Percentiles rank a stretch among this genome's conserved stretches.
Conservation (phyloP, 2,888 invertebrate species). For the Pollenia labialis region DNA sequence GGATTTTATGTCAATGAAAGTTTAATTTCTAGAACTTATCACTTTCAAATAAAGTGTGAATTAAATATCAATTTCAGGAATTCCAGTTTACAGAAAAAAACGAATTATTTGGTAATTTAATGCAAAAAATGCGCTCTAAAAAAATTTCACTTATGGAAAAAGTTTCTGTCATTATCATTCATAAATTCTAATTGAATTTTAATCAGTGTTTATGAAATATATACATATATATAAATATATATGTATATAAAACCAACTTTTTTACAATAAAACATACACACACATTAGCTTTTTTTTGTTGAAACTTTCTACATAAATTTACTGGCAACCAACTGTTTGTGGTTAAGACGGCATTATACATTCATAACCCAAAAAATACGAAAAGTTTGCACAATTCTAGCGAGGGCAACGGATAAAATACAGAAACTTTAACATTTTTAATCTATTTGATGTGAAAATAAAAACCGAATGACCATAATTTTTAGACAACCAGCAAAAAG, state of each 20-base stretch:
- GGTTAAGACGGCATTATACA: slow-evolving; percentile 62
- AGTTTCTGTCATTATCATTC: slow-evolving; percentile 43
- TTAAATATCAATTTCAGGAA: too few relatives aligned
- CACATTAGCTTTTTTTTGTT: not conserved
- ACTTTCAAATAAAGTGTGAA: too few relatives aligned
- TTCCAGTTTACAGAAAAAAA: too few relatives aligned
- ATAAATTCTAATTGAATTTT: slow-evolving; percentile 70
- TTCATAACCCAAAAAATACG: slow-evolving; percentile 58
- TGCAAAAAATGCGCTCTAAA: not conserved
- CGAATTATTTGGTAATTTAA: too few relatives aligned
- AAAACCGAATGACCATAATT: slow-evolving; percentile 68
- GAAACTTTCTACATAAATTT: slow-evolving; percentile 67
- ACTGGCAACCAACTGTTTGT: slow-evolving; percentile 68
- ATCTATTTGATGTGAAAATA: slow-evolving; percentile 68
- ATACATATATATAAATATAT: not conserved
- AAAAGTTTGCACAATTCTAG: slow-evolving; percentile 44
- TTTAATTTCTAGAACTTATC: too few relatives aligned
- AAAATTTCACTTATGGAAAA: not conserved
- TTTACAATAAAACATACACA: not conserved
- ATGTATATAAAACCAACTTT: not conserved
- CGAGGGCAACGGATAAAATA: slow-evolving; percentile 27
- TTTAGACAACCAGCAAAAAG: slow-evolving; percentile 40
- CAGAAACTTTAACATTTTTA: slow-evolving; percentile 61
- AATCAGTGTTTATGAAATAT: slow-evolving; percentile 61
- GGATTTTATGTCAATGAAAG: too few relatives aligned